Evolutionary conservation across 2,113 vertebrate genomes (phyloP).

Genomic region (Rhinoderma darwinii): DNA sequence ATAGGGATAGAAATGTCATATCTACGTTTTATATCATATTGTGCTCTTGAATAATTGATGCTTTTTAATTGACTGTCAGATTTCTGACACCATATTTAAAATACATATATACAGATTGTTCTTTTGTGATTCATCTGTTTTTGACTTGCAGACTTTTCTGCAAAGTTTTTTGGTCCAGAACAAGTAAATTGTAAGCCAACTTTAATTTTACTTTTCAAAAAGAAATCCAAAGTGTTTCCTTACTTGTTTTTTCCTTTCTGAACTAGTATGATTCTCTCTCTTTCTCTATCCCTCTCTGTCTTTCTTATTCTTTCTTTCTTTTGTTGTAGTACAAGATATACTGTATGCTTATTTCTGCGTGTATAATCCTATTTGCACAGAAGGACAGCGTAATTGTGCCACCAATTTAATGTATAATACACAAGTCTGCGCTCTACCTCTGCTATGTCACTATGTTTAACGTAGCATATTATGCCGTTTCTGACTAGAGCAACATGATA

Average conservation of each 20-base stretch:
- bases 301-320: no score
- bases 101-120: not conserved
- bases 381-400: no score
- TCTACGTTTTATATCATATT: not conserved
- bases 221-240: no score
- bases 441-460: no score
- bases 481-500: not conserved
- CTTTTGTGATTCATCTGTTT: not conserved
- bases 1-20: not conserved
- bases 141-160: not conserved
- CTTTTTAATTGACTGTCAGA: slow-evolving; percentile 7
- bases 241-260: not conserved
- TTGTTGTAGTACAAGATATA: no score
- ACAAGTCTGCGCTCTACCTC: not conserved
- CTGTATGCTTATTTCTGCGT: no score
- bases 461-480: not conserved
- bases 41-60: not conserved
- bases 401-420: no score
- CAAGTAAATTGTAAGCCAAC: not conserved
- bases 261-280: not conserved
- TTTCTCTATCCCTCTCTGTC: no score
- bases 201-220: not conserved
- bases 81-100: not conserved
- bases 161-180: not conserved
- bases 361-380: no score